Percentiles rank a stretch among this genome's conserved stretches.
These are phyloP conservation scores for Todus mexicanus DNA, from an alignment of 2,797 vertebrate genomes.

Conservation along the genomic window DNA sequence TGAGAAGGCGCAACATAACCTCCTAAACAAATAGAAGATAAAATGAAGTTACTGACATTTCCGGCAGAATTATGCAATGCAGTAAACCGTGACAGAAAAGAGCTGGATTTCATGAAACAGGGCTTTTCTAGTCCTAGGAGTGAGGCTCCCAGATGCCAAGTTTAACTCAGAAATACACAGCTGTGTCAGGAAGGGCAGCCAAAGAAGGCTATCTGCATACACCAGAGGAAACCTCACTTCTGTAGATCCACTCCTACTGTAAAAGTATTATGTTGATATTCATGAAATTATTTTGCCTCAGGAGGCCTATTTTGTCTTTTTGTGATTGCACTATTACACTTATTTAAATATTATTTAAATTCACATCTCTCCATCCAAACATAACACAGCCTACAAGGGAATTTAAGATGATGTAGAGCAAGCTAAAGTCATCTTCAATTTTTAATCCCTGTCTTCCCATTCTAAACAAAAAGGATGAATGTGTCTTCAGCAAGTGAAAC, in stretches of 20 bases:
- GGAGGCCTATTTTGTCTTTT: not conserved
- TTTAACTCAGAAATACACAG: not conserved
- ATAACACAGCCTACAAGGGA: not conserved
- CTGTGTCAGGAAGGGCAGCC: not conserved
- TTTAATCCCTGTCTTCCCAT: constrained; percentile 5
- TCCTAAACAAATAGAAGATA: not conserved
- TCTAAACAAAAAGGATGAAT: constrained; percentile 13
- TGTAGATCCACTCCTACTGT: not conserved
- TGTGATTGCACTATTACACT: not conserved
- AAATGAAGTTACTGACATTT: not conserved
- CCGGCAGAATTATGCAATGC: not conserved
- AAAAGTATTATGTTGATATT: not conserved
- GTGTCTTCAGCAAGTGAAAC: constrained; percentile 5
- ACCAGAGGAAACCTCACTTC: not conserved
- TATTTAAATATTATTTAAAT: constrained; percentile 52
- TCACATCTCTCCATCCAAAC: not conserved
- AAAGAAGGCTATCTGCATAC: not conserved
- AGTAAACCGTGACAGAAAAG: not conserved
- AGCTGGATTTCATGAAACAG: not conserved
- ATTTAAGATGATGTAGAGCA: constrained; percentile 1
- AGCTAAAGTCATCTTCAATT: constrained; percentile 1
- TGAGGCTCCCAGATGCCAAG: not conserved
- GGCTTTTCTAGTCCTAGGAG: not conserved
- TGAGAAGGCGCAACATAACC: not conserved
- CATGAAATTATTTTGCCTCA: not conserved